Evolutionary conservation across 2,888 invertebrate species (phyloP), one percentile per base, ranked within the genome.

Genomic region (Diloba caeruleocephala): DNA sequence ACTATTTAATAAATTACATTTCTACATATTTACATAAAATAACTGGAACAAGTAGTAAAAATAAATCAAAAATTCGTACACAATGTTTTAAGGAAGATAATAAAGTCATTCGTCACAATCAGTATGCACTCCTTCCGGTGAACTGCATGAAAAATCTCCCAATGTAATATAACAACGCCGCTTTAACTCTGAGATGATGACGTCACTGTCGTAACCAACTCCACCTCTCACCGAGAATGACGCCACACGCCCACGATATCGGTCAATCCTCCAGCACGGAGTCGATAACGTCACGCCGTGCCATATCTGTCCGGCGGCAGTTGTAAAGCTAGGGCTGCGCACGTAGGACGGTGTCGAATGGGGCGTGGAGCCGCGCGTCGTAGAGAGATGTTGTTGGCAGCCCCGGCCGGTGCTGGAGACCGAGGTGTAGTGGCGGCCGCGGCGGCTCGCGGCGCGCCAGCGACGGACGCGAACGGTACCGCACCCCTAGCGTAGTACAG

Each of bases 371-470:
- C 87, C 89, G 85, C 89, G 90, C 85, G 88, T 81, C 85, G 89
- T 89, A 77, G 92, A 91, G 91, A 91, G 92, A 85, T 91, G 93
- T 90, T 92, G 92, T 90, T 91, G 92, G 91, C 90, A 92, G 91
- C 91, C 89, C 68, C 91, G 92, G 80, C 88, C 91, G 72, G 90
- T 88, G 86, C 87, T 93, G 85, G 94, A 93, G 93, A 93, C 93
- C 62, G 93, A 93, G 85, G 94, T 93, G 90, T 93, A 93, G 94
- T 89, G 90, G 92, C 90, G 92, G 91, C 86, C 91, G 90, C 92
- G 89, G 90, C 89, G 89, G 86, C 88, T 86, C 87, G 82, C 86
- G 75, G 81, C 84, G 82, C 91, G 90, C 88, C 89, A 84, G 82
- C 94, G 85, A 79, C 92, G 94, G 91, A 93, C 89, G 88, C 92